A percentile compares a stretch with the other conserved stretches of the same genome.
Conservation (phyloP, 1,140 invertebrate species). For the Aricia agestis region DNA sequence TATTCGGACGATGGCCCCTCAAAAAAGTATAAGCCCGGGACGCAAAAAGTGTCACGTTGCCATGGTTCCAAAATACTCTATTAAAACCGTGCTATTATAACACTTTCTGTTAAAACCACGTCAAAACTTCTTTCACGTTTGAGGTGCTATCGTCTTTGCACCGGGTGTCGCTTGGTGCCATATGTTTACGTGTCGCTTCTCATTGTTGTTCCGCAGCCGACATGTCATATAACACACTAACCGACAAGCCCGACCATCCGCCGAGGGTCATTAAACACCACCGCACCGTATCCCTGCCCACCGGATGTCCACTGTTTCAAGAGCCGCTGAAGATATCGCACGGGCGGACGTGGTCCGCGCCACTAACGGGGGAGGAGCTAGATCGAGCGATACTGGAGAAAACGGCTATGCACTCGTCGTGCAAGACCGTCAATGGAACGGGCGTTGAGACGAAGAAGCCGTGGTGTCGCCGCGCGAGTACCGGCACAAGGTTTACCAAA, state of each 20-base stretch:
- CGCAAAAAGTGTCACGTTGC: background rate
- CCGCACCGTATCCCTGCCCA: conserved; percentile 56
- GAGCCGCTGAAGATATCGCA: conserved; percentile 66
- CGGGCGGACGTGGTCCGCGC: conserved; percentile 81
- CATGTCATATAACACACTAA: conserved; percentile 66
- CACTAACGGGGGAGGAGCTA: conserved; percentile 76
- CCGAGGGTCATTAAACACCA: conserved; percentile 52
- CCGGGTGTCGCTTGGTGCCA: conserved; percentile 61
- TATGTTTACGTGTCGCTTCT: conserved; percentile 66
- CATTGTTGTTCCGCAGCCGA: conserved; percentile 66
- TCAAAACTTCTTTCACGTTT: background rate
- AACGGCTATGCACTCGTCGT: conserved; percentile 45
- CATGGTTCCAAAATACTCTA: background rate
- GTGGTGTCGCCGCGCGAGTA: conserved; percentile 52
- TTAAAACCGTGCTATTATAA: no score
- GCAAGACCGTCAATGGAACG: conserved; percentile 52
- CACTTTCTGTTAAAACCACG: no score
- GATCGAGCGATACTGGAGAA: conserved; percentile 78
- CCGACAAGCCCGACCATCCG: conserved; percentile 45
- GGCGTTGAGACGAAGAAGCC: conserved; percentile 45
- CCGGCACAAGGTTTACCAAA: conserved; percentile 54
- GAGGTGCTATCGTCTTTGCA: conserved; percentile 44
- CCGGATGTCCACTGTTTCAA: conserved; percentile 49
- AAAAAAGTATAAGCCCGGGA: background rate
- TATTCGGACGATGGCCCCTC: conserved; percentile 4